Base-by-base conservation (phyloP, 2,888 invertebrate genomes). In the Augochlorella aurata region DNA sequence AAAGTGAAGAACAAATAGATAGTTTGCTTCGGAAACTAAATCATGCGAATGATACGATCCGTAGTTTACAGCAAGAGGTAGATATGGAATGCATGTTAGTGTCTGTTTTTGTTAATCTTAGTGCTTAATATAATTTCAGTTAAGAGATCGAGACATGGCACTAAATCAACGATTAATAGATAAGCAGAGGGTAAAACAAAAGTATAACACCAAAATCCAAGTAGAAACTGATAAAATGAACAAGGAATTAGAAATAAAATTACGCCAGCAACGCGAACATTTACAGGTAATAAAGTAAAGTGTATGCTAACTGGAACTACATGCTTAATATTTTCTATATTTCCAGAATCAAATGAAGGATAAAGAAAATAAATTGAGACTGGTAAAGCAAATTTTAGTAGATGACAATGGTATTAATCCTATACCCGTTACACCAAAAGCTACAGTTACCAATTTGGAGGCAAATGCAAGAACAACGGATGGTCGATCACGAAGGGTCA, bases 171-270 rank as follows among this genome's bases (percentile, higher is more conserved):
- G 94, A 82, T 91, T 94, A 72, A 92, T 94, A 52, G 95, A 95
- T 85, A 95, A 94, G 77, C 95, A 95, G 77, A 93, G 94, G 85
- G 93, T 95, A 38, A 95, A 94, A 85, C 93, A 94, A 80, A 94
- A 92, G 79, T 94, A 94, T 81, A 93, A 93, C 50, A 91, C 90
- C 21, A 94, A 94, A 87, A 95, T 97, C 45, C 97, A 96, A 0
- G 95, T 95, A 0, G 97, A 97, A 92, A 96, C 96, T 80, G 97
- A 97, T 86, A 97, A 96, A 91, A 95, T 96, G 93, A 96, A 95
- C 29, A 96, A 96, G 69, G 97, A 97, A 92, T 94, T 97, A 24
- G 96, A 96, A 86, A 92, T 94, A 5, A 96, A 95, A 90, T 90
- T 96, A 76, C 94, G 95, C 16, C 94, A 95, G 84, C 95, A 96